Evolutionary conservation across 1,140 invertebrate species (phyloP).

Genomic region (Drosophila kohkoa): DNA sequence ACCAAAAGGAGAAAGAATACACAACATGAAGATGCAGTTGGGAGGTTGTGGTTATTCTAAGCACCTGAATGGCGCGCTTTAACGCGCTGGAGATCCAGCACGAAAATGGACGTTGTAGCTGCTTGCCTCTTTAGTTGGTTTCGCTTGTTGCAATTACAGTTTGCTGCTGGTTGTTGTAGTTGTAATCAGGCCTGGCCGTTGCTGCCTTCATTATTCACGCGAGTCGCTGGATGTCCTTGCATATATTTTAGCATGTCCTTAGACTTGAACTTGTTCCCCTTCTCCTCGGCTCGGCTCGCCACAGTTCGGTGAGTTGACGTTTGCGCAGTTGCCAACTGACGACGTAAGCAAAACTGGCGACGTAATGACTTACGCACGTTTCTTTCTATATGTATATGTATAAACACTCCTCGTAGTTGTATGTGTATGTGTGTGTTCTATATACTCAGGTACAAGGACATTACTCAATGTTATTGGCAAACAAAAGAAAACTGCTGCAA

Average conservation of each 20-base stretch:
- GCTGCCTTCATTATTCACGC: slow-evolving; percentile 43
- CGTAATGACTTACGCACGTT: slow-evolving; percentile 78
- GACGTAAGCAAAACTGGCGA: slow-evolving; percentile 70
- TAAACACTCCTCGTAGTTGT: not conserved
- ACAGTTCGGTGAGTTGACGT: slow-evolving; percentile 40
- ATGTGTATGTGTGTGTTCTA: not conserved
- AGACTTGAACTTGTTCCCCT: slow-evolving; percentile 71
- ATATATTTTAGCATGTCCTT: slow-evolving; percentile 58
- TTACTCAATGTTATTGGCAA: slow-evolving; percentile 49
- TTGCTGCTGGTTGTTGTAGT: slow-evolving; percentile 18
- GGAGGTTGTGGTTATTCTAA: slow-evolving; percentile 3
- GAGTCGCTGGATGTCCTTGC: slow-evolving; percentile 27
- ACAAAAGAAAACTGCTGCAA: slow-evolving; percentile 11
- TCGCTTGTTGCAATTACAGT: not conserved
- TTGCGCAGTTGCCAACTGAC: slow-evolving; percentile 65
- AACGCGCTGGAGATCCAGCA: slow-evolving; percentile 65
- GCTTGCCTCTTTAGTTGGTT: not conserved
- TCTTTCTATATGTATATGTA: slow-evolving; percentile 11
- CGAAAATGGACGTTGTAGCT: slow-evolving; percentile 22
- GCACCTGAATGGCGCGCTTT: slow-evolving; percentile 73
- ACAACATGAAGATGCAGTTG: slow-evolving; percentile 20
- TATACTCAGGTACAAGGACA: slow-evolving; percentile 69
- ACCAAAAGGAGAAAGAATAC: slow-evolving; percentile 18
- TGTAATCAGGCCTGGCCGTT: slow-evolving; percentile 49
- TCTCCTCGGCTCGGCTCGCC: slow-evolving; percentile 1